Conservation (phyloP, 1,140 invertebrate genomes). For the Liolophura sinensis region DNA sequence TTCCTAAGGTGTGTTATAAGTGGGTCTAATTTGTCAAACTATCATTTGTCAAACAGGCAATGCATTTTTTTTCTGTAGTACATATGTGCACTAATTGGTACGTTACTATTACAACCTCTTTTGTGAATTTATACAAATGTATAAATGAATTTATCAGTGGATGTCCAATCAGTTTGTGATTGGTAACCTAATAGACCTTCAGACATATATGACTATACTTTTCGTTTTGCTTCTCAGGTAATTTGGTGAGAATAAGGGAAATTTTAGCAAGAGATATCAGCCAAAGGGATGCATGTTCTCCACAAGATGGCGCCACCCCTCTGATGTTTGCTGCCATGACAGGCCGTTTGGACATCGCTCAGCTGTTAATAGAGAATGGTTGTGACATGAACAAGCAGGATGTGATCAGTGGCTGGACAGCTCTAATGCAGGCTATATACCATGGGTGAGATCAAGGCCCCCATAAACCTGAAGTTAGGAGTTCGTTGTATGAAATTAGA, state of each 20-base stretch:
- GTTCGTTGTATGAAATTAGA: no score
- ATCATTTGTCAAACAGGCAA: background rate
- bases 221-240: constrained; percentile 32
- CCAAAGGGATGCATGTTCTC: constrained; percentile 51
- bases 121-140: background rate
- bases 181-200: background rate
- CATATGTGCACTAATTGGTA: background rate
- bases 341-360: constrained; percentile 54
- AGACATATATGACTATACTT: background rate
- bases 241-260: constrained; percentile 44
- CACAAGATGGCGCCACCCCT: constrained; percentile 57
- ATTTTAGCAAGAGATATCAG: constrained; percentile 50
- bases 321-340: constrained; percentile 60
- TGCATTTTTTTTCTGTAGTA: background rate
- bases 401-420: constrained; percentile 59
- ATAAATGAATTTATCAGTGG: background rate
- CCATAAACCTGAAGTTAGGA: no score
- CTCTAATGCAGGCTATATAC: constrained; percentile 61
- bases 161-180: no score
- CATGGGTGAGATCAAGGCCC: constrained; percentile 48
- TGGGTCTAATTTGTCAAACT: background rate
- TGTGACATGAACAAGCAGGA: constrained; percentile 59
- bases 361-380: constrained; percentile 49
- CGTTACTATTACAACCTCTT: background rate
- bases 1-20: background rate